Conservation (phyloP, 2,113 vertebrate species). For the Perccottus glenii region DNA sequence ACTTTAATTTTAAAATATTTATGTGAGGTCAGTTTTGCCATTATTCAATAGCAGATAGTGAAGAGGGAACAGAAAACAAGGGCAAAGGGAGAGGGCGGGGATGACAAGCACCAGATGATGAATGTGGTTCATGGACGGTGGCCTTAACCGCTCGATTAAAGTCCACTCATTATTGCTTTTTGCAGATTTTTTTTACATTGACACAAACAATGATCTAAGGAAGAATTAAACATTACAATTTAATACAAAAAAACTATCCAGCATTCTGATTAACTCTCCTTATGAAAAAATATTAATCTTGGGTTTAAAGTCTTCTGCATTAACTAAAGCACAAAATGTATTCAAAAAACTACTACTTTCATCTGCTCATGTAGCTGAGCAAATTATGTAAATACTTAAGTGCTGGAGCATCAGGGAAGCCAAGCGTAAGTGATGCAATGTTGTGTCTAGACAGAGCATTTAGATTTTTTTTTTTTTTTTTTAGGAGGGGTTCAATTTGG, state of each 20-base stretch:
- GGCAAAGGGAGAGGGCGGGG: conserved; percentile 4
- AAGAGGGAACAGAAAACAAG: neutral
- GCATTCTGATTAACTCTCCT: neutral
- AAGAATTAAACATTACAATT: neutral
- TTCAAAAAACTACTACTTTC: conserved; percentile 10
- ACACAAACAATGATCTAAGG: neutral
- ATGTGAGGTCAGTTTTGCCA: conserved; percentile 2
- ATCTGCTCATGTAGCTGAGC: conserved; percentile 34
- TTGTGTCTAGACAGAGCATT: conserved; percentile 67
- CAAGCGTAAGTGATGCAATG: conserved; percentile 53
- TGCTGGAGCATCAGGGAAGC: conserved; percentile 37
- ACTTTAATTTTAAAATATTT: conserved; percentile 1
- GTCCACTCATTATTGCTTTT: conserved; percentile 9
- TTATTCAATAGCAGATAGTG: conserved; percentile 5
- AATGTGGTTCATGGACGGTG: conserved; percentile 7
- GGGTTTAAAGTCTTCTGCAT: neutral
- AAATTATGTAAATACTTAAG: conserved; percentile 55
- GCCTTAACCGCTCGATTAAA: conserved; percentile 6
- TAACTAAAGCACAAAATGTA: conserved; percentile 5
- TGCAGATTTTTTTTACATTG: conserved; percentile 1
- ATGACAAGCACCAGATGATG: neutral
- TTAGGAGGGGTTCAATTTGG: neutral
- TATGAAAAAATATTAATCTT: neutral
- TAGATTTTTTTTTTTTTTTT: conserved; percentile 18
- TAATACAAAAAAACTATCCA: neutral